Evolutionary conservation across 2,888 invertebrate species (phyloP), one percentile per base, ranked within the genome.

Genomic region (Isoperla grammatica): DNA sequence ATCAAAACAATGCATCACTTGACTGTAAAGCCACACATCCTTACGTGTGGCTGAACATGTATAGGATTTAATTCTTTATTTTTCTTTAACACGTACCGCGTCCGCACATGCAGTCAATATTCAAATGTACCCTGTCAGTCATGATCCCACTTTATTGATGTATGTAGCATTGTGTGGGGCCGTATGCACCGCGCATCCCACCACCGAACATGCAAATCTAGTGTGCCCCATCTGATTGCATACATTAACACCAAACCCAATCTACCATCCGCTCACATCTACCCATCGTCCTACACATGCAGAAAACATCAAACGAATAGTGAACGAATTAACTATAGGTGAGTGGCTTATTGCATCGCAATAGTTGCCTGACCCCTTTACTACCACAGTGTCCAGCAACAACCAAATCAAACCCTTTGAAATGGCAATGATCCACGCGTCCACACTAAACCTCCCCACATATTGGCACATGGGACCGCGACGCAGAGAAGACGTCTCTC

Each of bases 341-440:
- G 48, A 17, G n/a, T 17, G 20, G 19, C 19, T 48, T 29, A 29
- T 29, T 29, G 29, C 29, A 29, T 29, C 29, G 48, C 55, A 59
- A 59, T 59, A 59, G 59, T 59, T 55, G 40, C 49, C 46, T 56
- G 56, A 60, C 60, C 55, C 54, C 55, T 22, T 50, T 50, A 53
- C 42, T 49, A 46, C 37, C 39, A 40, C 42, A n/a, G 4, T 42
- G 42, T 42, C 42, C 29, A 8, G 8, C 29, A 29, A 29, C 15
- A 53, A 37, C 12, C 53, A 53, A 53, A 53, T 53, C 53, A 53
- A 50, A 39, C 53, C 53, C 53, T 53, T 53, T 53, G 53, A 53
- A 4, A 37, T 53, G 4, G 29, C 29, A 29, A 8, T 29, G 5
- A 4, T 8, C 29, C 29, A 4, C 29, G 29, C 29, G 8, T 4